Conservation (phyloP, 1,140 invertebrate genomes). For the Drosophila sproati region DNA sequence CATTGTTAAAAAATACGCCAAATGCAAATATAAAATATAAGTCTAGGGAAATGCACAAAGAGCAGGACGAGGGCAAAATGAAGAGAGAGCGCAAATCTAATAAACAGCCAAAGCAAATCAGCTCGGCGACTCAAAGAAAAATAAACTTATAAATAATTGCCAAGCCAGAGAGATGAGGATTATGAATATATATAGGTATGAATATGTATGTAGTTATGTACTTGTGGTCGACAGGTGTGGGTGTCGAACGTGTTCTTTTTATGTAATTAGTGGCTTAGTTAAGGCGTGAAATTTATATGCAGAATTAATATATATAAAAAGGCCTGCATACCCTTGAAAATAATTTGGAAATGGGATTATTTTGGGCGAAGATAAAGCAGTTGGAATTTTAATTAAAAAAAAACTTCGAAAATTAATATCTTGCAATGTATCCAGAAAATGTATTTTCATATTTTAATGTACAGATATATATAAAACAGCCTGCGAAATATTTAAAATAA, state of each 20-base stretch:
- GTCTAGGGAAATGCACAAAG: conserved; percentile 10
- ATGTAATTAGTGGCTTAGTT: conserved; percentile 65
- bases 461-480: no score
- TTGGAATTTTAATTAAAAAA: no score
- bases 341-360: no score
- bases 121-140: conserved; percentile 53
- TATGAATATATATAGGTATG: conserved; percentile 25
- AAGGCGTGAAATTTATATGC: background rate
- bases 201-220: background rate
- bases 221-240: conserved; percentile 12
- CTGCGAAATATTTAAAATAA: background rate
- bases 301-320: background rate
- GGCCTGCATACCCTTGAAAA: no score
- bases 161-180: conserved; percentile 43
- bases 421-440: no score
- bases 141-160: conserved; percentile 42
- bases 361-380: no score
- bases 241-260: conserved; percentile 35
- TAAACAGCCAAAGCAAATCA: conserved; percentile 66
- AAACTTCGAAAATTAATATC: no score
- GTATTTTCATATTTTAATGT: no score
- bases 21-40: conserved; percentile 9
- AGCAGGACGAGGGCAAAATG: conserved; percentile 2
- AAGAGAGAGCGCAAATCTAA: conserved; percentile 58
- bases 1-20: conserved; percentile 61